Percentiles rank a stretch among this genome's conserved stretches.
phyloP scores from a whole-genome alignment of 2,888 invertebrate genomes.

The Minunthozetes semirufus region DNA sequence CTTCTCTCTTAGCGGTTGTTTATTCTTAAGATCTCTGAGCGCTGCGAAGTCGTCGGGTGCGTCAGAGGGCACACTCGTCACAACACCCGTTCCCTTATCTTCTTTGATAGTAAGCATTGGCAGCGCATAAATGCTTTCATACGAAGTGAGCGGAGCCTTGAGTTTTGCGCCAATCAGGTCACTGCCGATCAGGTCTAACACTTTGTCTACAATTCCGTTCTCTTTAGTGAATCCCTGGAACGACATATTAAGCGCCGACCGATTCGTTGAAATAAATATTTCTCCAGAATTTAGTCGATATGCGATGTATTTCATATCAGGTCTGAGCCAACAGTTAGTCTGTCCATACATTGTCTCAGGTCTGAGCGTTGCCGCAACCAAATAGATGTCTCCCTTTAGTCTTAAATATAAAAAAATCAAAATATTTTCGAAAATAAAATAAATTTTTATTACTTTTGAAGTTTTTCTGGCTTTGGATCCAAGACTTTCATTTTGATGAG shows the following conservation, averaged over 20 bases:
- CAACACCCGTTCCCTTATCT: conserved; percentile 96
- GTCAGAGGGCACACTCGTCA: conserved; percentile 96
- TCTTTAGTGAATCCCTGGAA: conserved; percentile 81
- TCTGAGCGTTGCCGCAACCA: conserved; percentile 94
- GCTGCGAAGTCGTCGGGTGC: conserved; percentile 98
- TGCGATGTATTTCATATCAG: conserved; percentile 86
- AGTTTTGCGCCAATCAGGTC: conserved; percentile 76
- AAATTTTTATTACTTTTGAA: background rate
- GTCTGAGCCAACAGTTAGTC: conserved; percentile 97
- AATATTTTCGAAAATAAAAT: conserved; percentile 26
- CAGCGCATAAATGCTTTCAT: conserved; percentile 76
- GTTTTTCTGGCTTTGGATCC: conserved; percentile 60
- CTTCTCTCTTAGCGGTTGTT: conserved; percentile 82
- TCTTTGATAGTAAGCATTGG: conserved; percentile 98
- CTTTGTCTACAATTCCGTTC: conserved; percentile 67
- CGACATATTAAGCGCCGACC: conserved; percentile 90
- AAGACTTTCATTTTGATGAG: conserved; percentile 83
- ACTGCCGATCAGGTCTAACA: conserved; percentile 53
- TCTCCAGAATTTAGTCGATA: conserved; percentile 66
- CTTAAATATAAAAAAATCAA: conserved; percentile 44
- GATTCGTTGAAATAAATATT: conserved; percentile 74
- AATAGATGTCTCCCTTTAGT: conserved; percentile 53
- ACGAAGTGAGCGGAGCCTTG: conserved; percentile 74
- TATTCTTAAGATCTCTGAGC: conserved; percentile 86
- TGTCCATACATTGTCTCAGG: conserved; percentile 99